These are phyloP conservation scores for Chiloscyllium plagiosum DNA, from an alignment of 2,113 vertebrate species.

Conservation along the genomic window DNA sequence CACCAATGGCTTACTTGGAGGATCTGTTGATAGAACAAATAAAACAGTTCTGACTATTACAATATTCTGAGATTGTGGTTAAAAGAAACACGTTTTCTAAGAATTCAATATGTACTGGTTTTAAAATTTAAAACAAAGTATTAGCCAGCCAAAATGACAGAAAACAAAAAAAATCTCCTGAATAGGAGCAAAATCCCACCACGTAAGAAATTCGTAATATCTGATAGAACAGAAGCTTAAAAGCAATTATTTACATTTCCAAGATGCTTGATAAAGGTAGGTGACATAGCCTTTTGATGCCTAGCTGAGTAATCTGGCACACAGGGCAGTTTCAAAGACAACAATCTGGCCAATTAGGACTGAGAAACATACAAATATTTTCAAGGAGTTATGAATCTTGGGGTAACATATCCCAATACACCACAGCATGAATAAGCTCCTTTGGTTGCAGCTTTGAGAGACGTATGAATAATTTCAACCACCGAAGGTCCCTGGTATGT, in stretches of 20 bases:
- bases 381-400: background rate
- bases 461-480: background rate
- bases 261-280: background rate
- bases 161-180: background rate
- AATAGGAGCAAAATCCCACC: background rate
- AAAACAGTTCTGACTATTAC: background rate
- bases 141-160: background rate
- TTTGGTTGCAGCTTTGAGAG: background rate
- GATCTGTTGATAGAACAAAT: slow-evolving; percentile 3
- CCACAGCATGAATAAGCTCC: background rate
- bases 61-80: background rate
- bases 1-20: slow-evolving; percentile 25
- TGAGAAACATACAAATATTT: background rate
- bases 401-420: background rate
- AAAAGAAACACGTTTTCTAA: background rate
- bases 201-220: background rate
- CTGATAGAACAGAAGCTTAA: background rate
- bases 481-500: background rate
- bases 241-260: background rate
- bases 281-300: too few species aligned
- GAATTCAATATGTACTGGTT: background rate
- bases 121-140: background rate
- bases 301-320: background rate
- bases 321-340: background rate
- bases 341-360: background rate